phyloP scores from a whole-genome alignment of 2,888 invertebrate genomes.

The Andrena flavipes region DNA sequence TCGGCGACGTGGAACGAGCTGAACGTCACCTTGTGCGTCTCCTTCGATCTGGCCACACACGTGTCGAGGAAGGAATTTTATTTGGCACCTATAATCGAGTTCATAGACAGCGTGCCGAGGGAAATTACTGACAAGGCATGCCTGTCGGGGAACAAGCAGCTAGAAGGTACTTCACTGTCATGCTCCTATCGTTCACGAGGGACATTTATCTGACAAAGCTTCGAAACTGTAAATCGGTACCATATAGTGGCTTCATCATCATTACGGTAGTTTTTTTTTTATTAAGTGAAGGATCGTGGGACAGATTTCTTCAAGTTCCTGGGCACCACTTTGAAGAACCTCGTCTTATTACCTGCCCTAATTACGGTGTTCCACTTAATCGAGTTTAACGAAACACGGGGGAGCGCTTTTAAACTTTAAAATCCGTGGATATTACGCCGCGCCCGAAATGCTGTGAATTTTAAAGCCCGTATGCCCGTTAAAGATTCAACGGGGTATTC shows the following conservation, averaged over 20 bases:
- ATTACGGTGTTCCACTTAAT: not conserved
- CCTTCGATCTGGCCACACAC: slow-evolving; percentile 88
- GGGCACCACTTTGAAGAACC: not conserved
- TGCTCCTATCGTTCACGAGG: not conserved
- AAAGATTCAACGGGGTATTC: slow-evolving; percentile 8
- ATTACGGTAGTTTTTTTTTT: not conserved
- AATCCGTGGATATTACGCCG: not conserved
- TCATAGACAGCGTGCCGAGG: slow-evolving; percentile 91
- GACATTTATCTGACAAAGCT: not conserved
- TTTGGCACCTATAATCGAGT: slow-evolving; percentile 91
- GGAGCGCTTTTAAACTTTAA: not conserved
- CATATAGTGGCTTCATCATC: not conserved
- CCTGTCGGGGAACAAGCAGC: slow-evolving; percentile 87
- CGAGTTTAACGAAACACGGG: slow-evolving; percentile 9
- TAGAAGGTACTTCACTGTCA: slow-evolving; percentile 87
- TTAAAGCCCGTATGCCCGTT: not conserved
- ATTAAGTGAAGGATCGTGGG: not conserved
- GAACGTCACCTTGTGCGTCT: slow-evolving; percentile 85
- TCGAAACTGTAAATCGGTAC: not conserved
- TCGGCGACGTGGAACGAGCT: slow-evolving; percentile 89
- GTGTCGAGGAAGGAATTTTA: slow-evolving; percentile 87
- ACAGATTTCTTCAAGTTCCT: not conserved
- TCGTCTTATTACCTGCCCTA: not conserved
- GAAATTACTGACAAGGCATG: slow-evolving; percentile 87
- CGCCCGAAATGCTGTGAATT: not conserved